Base-by-base conservation (phyloP, 2,113 vertebrate species). In the Plectropomus leopardus region DNA sequence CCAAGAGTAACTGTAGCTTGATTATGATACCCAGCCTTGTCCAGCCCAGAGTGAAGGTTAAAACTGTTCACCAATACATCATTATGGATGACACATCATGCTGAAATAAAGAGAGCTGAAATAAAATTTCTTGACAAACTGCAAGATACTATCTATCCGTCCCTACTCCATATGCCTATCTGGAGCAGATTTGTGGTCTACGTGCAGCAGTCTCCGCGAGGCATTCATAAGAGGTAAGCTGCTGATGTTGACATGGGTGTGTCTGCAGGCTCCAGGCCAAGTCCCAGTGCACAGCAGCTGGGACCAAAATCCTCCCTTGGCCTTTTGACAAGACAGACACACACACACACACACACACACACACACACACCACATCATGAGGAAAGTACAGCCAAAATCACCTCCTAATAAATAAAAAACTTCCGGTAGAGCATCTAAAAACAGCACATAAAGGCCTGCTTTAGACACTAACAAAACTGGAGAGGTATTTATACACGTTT, bases 281-380 rank as follows among this genome's bases (percentile, higher is more conserved):
- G 80, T 84, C 84, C 79, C 82, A 70, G 83, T 71, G 78, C 77
- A 86, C 73, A 90, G 79, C 92, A 94, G 93, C 92, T 94, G 93
- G 87, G 89, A 79, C 85, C 73, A 79, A 87, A 92, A 92, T 91
- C 90, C 88, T 88, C 80, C 55, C 40, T 72, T 89, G 90, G 90
- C 90, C 19, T 77, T 89, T 89, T 78, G 79, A 91, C 86, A 90
- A 78, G 44, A 68, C 36, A 75, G 47, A 70, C 42, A 58, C 53
- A 72, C 47, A 58, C 68, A 61, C 32, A 72, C 44, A 54, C 58
- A 77, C 19, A 55, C 50, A 80, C 34, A 65, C 51, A 54, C 42
- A 67, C 70, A 58, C 32, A 44, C 21, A 55, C 26, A 36, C 34
- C 36, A 40, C 5, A 17, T 2, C 40, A 36, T 21, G 30, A 5